Evolutionary conservation across 2,797 vertebrate genomes (phyloP), one percentile per base, ranked within the genome.

Genomic region (Phoxinus dragarum): DNA sequence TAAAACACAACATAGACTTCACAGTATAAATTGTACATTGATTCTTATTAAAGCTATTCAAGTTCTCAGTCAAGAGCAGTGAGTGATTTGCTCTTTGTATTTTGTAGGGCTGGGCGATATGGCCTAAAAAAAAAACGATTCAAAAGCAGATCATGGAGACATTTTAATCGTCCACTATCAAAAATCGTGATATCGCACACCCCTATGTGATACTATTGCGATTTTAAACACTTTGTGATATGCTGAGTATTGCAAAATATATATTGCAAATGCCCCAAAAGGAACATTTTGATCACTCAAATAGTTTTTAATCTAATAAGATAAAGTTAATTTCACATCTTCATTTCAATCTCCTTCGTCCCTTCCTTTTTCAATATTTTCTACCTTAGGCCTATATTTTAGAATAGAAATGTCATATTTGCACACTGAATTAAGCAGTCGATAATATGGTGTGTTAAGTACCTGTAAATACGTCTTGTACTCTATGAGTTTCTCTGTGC

Each of bases 401-500:
- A 66, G 6, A 34, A 8, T 0, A 66, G 14, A 34, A 66, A 17
- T 31, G 0, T 3, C 5, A 64, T 31, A 64, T 64, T 64, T 64
- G 27, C 27, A 64, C 61, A 31, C 12, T 11, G n/a, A 23, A 56
- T 4, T 23, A 69, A 69, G 36, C 19, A 44, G 23, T 71, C 44
- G 12, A 27, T 47, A 44, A 7, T 44, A n/a, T 36, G 54, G 34
- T 14, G 75, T 61, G n/a, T 40, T 16, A 64, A 14, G 14, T 89
- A 98, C 98, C 97, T 99, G 98, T 16, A 99, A 94, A 81, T 98
- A 98, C 10, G 97, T 98, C 93, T 99, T 99, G 93, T 99, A 96
- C 90, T 99, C 98, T 0, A 99, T 98, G 72, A 98, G 97, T 40
- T 99, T 99, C 92, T 99, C 98, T 0, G 98, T 99, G 93, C 97